These are phyloP conservation scores for Agrotis exclamationis DNA, from an alignment of 2,888 invertebrate genomes.

Conservation along the genomic window DNA sequence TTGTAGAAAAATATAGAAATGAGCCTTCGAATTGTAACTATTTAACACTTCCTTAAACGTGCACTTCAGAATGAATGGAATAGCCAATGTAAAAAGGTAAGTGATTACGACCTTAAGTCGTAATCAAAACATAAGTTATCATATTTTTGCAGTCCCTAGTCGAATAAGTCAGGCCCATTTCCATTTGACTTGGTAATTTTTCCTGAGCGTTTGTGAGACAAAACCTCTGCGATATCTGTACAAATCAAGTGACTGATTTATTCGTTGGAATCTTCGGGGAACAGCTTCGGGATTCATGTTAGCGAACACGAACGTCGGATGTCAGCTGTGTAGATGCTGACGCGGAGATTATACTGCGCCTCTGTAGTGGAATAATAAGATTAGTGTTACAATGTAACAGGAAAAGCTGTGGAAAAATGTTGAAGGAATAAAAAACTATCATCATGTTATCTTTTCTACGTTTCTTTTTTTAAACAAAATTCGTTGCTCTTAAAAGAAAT, in stretches of 20 bases:
- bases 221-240: conserved; percentile 51
- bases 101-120: conserved; percentile 37
- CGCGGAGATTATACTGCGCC: conserved; percentile 28
- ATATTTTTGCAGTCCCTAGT: conserved; percentile 46
- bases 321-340: conserved; percentile 39
- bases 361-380: conserved; percentile 46
- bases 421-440: neutral
- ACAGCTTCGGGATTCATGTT: conserved; percentile 32
- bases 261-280: conserved; percentile 49
- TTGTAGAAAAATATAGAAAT: conserved; percentile 57
- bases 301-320: conserved; percentile 34
- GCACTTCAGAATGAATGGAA: conserved; percentile 29
- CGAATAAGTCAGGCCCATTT: conserved; percentile 37
- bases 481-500: too few species aligned
- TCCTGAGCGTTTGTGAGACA: conserved; percentile 43
- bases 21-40: conserved; percentile 42
- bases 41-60: conserved; percentile 36
- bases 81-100: conserved; percentile 40
- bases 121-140: conserved; percentile 55
- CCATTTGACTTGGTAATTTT: conserved; percentile 54
- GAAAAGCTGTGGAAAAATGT: conserved; percentile 3
- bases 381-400: conserved; percentile 26
- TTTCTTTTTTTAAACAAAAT: too few species aligned
- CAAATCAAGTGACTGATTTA: conserved; percentile 62
- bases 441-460: too few species aligned